Base-by-base conservation (phyloP, 2,797 vertebrate species). In the Helostoma temminkii region DNA sequence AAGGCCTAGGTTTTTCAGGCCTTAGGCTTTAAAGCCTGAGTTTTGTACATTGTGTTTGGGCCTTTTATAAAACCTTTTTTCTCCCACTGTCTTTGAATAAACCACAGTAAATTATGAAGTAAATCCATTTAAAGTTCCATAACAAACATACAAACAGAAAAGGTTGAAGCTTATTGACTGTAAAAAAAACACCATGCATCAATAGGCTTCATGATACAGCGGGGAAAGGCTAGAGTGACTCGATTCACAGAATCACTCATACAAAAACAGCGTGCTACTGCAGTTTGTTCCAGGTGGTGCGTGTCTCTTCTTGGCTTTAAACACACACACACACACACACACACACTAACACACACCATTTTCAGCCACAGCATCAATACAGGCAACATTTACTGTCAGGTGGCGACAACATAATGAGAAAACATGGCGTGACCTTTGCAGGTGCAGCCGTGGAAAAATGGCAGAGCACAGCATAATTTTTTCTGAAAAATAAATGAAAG, bases 341-440 rank as follows among this genome's bases (percentile, higher is more conserved):
- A 50, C 47, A 26, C 36, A 47, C 36, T 43, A 25, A 52, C 39
- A 57, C 50, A 36, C 66, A 28, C 19, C 19, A 28, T 46, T 18
- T 34, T 46, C 70, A 71, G 49, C 37, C 46, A 30, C 34, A 24
- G 61, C 64, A 82, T 81, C 73, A 76, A 63, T 78, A 83, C 57
- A 64, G 49, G 76, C 71, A 82, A 74, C 79, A 73, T 78, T 78
- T 82, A 55, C 76, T 82, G 81, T 78, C 78, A 75, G 59, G 45
- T 76, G 69, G 63, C 25, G 56, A 81, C 82, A 78, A 74, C 72
- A 69, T 83, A 84, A 90, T 85, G 79, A 88, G 80, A 81, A 87
- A 88, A 84, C 81, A 65, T 37, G 5, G 52, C 6, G 24, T 83
- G 80, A 86, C 87, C 86, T 86, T 89, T 69, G 4, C 64, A 12